Base-by-base conservation (phyloP, 64 coral and sea anemone species). In the Dendrophyllia cribrosa region DNA sequence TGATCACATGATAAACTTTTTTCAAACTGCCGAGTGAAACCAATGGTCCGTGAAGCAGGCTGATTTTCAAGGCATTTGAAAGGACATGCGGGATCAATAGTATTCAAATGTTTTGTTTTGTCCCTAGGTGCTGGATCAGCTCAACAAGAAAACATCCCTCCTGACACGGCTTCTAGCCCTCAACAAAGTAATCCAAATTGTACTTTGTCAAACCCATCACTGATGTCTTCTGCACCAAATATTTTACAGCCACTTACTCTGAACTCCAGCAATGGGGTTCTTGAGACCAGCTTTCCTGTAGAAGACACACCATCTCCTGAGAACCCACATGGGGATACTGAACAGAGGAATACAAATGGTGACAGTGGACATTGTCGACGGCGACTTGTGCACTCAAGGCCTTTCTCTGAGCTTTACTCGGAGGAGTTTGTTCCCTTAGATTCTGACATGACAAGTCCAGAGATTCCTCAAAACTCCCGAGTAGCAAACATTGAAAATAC, bases 351-450 rank as follows among this genome's bases (percentile, higher is more conserved):
- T 76, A 60, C 86, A 43, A 84, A 77, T 10, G 62, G 80, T 9
- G 70, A 91, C 26, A 43, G 62, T 91, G 88, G 15, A 21, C 10
- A 69, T 46, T 81, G 95, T 22, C 81, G 95, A 44, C 67, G 92
- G 59, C 73, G 86, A 53, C 60, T 93, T 44, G 72, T 92, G 20
- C 91, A 94, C 16, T 85, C 67, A 3, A 88, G 95, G 79, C 95
- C 95, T 34, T 91, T 94, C 48, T 94, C 95, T 20, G 95, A 97
- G 77, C 72, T 97, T 23, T 97, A 91, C 63, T 77, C 79, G 3
- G 87, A 93, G 21, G 95, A 97, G 51, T 87, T 97, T 63, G 76
- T 86, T 73, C 95, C 92, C 4, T 55, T 97, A 20, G 95, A 96
- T 65, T 17, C 11, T n/a, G 88, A 79, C 19, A 74, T 72, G 9